A percentile compares a stretch with the other conserved stretches of the same genome.
These are phyloP conservation scores for Picathartes gymnocephalus DNA, from an alignment of 2,113 vertebrate genomes.

Conservation along the genomic window DNA sequence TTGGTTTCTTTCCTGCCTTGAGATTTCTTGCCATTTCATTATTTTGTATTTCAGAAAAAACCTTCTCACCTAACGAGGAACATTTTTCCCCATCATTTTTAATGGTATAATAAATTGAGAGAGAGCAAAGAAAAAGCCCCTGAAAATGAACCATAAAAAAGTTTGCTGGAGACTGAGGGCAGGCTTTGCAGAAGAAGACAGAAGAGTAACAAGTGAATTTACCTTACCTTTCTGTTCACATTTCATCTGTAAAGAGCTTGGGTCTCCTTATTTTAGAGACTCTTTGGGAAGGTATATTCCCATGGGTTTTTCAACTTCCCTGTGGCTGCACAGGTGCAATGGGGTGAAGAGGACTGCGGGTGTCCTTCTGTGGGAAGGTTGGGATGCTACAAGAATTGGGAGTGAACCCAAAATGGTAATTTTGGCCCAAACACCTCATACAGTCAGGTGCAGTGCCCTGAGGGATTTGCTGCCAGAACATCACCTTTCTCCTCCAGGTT, in stretches of 20 bases:
- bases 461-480: not conserved
- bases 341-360: rapidly evolving
- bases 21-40: conserved; percentile 37
- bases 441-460: not conserved
- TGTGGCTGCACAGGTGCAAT: rapidly evolving
- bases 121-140: not conserved
- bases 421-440: rapidly evolving
- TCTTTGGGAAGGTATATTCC: not conserved
- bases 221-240: not conserved
- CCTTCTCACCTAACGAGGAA: conserved; percentile 11
- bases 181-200: conserved; percentile 4
- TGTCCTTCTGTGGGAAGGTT: not conserved
- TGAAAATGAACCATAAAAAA: conserved; percentile 9
- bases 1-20: not conserved
- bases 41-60: conserved; percentile 20
- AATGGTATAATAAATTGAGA: conserved; percentile 29
- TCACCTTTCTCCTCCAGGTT: not conserved
- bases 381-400: not conserved
- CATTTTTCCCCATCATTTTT: conserved; percentile 18
- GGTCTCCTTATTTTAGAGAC: not conserved
- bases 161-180: not conserved
- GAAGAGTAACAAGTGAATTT: conserved; percentile 12
- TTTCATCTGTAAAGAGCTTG: not conserved
- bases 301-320: not conserved
- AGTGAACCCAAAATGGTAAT: not conserved